Evolutionary conservation across 2,113 vertebrate species (phyloP).

Genomic region (Propithecus coquereli): DNA sequence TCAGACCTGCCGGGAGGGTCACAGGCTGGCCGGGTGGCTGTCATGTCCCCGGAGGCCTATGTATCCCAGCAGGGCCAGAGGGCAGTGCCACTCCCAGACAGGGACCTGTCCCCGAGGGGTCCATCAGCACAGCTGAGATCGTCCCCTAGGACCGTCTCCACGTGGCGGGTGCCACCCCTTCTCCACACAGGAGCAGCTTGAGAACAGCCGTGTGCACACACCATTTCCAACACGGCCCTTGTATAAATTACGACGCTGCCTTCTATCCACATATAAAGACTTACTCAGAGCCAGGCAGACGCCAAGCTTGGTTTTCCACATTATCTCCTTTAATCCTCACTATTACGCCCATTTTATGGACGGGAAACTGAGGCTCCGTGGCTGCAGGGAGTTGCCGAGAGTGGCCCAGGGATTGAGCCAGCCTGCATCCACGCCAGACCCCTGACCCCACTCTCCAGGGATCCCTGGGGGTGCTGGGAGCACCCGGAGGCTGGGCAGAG

Average conservation of each 20-base stretch:
- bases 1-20: not conserved
- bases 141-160: not conserved
- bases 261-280: not conserved
- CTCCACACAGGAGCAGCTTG: not conserved
- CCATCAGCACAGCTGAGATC: not conserved
- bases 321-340: not conserved
- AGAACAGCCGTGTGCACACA: not conserved
- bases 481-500: not conserved
- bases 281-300: not conserved
- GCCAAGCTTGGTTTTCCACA: not conserved
- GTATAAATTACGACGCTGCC: not conserved
- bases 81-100: not conserved
- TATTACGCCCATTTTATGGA: not conserved
- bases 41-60: not conserved
- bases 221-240: too few relatives aligned
- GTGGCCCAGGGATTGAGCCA: not conserved
- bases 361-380: not conserved
- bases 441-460: not conserved
- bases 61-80: not conserved
- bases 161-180: not conserved
- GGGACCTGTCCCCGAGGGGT: not conserved
- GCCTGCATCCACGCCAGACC: not conserved
- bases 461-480: not conserved
- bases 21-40: accelerated
- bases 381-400: not conserved